phyloP scores from a whole-genome alignment of 2,113 vertebrate genomes.

The Aldabrachelys gigantea region DNA sequence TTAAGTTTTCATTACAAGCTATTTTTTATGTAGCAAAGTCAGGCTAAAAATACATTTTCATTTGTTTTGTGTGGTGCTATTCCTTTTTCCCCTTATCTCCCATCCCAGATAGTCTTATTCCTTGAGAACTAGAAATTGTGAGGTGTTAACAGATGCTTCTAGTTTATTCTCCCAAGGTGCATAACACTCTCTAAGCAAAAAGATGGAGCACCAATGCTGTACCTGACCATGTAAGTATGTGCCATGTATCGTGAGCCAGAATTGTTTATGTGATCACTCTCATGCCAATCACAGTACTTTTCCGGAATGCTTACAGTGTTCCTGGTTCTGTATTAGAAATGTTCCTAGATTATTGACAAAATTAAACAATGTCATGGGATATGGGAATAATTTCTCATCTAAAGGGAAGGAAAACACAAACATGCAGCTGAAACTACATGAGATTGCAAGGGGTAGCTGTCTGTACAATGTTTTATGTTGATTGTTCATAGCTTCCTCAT shows the following conservation, averaged over 20 bases:
- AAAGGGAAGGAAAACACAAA: background rate
- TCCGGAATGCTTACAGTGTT: fast-evolving
- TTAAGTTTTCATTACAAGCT: background rate
- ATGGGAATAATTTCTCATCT: background rate
- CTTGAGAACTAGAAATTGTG: background rate
- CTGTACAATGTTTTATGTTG: background rate
- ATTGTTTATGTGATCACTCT: background rate
- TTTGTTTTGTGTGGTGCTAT: background rate
- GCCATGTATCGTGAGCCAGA: background rate
- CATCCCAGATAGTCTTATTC: background rate
- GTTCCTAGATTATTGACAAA: background rate
- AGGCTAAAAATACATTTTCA: background rate
- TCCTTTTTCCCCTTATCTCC: background rate
- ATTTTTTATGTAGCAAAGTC: background rate
- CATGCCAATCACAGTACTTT: background rate
- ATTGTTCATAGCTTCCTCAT: constrained; percentile 21
- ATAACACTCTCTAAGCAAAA: background rate
- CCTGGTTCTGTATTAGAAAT: background rate
- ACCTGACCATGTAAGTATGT: background rate
- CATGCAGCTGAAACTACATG: background rate
- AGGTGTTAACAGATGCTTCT: background rate
- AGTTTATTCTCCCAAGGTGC: background rate
- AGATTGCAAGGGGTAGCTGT: background rate
- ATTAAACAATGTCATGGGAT: background rate
- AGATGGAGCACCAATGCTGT: background rate